These are phyloP conservation scores for Xyrichtys novacula DNA, from an alignment of 2,797 vertebrate species.

Conservation along the genomic window DNA sequence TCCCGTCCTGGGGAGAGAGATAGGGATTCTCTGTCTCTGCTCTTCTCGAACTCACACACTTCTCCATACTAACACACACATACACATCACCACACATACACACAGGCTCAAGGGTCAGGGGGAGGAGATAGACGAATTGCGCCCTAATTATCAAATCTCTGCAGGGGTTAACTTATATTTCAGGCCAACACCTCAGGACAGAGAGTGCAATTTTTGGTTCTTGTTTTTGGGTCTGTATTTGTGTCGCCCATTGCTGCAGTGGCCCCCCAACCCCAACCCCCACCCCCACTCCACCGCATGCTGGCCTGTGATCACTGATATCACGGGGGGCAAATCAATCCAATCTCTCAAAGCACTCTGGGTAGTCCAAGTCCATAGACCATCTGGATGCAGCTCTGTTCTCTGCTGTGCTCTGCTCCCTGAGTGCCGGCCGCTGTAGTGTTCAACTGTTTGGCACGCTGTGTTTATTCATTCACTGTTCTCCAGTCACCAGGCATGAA, in stretches of 20 bases:
- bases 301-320: slow-evolving; percentile 64
- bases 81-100: slow-evolving; percentile 16
- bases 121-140: slow-evolving; percentile 63
- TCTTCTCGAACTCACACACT: slow-evolving; percentile 48
- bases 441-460: slow-evolving; percentile 67
- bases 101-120: slow-evolving; percentile 66
- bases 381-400: slow-evolving; percentile 77
- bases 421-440: slow-evolving; percentile 60
- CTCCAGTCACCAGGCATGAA: slow-evolving; percentile 50
- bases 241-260: slow-evolving; percentile 38
- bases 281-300: slow-evolving; percentile 33
- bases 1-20: slow-evolving; percentile 80
- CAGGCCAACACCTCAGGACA: slow-evolving; percentile 50
- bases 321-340: slow-evolving; percentile 78
- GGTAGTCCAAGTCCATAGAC: slow-evolving; percentile 69
- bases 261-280: too few species aligned
- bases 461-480: slow-evolving; percentile 44
- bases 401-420: slow-evolving; percentile 68
- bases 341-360: slow-evolving; percentile 77
- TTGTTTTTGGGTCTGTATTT: slow-evolving; percentile 65
- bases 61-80: slow-evolving; percentile 16
- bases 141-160: slow-evolving; percentile 76
- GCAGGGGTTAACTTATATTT: slow-evolving; percentile 64
- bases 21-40: slow-evolving; percentile 66
- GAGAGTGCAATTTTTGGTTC: slow-evolving; percentile 36